phyloP scores from a whole-genome alignment of 2,888 invertebrate species.

The Ditula angustiorana region DNA sequence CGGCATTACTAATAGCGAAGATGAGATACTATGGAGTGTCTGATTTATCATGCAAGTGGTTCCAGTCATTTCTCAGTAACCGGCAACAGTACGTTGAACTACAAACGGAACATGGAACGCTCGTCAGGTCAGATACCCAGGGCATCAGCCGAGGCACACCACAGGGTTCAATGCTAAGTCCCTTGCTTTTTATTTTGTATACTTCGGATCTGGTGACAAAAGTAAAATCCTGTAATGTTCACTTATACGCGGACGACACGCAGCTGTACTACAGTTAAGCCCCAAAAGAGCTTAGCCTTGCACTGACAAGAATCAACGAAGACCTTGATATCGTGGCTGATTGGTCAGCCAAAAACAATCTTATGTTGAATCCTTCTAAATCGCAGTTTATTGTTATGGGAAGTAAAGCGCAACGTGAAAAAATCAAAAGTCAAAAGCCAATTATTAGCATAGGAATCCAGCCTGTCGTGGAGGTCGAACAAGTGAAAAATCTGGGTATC shows the following conservation, averaged over 20 bases:
- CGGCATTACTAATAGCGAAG: background rate
- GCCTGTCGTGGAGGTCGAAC: background rate
- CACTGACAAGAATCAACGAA: background rate
- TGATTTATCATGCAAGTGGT: background rate
- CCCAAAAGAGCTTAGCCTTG: background rate
- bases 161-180: conserved; percentile 3
- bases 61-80: background rate
- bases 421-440: background rate
- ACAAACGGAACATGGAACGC: background rate
- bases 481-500: background rate
- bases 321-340: background rate
- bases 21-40: conserved; percentile 9
- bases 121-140: background rate
- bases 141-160: background rate
- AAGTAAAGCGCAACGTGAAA: background rate
- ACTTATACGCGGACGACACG: background rate
- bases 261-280: background rate
- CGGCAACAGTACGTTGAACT: conserved; percentile 5
- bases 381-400: conserved; percentile 4
- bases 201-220: background rate
- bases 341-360: too few relatives aligned
- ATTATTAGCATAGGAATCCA: background rate
- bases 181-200: conserved; percentile 5
- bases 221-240: background rate
- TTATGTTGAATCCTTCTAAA: background rate